Conservation (phyloP, 1,140 invertebrate genomes). For the Maconellicoccus hirsutus region DNA sequence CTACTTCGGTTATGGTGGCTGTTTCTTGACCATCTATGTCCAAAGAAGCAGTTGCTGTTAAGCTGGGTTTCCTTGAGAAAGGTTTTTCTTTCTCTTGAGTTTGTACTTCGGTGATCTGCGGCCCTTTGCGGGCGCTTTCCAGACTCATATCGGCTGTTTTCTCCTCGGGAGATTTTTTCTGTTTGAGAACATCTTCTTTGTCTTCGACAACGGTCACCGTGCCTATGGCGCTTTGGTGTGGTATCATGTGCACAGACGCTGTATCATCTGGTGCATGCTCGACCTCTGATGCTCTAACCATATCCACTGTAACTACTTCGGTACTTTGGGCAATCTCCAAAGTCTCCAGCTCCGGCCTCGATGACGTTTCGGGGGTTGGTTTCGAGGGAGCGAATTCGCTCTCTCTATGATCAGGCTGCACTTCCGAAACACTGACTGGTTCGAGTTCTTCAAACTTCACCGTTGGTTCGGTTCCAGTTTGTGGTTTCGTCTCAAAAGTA, state of each 20-base stretch:
- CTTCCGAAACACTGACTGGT: slow-evolving; percentile 30
- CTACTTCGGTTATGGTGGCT: slow-evolving; percentile 26
- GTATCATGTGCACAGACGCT: background rate
- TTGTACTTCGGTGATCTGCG: slow-evolving; percentile 28
- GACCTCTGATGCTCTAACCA: background rate
- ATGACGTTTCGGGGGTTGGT: background rate
- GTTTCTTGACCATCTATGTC: background rate
- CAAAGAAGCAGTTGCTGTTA: slow-evolving; percentile 22
- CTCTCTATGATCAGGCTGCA: slow-evolving; percentile 31
- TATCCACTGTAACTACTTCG: slow-evolving; percentile 13
- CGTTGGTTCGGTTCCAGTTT: slow-evolving; percentile 15
- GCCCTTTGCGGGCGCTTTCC: slow-evolving; percentile 24
- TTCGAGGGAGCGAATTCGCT: slow-evolving; percentile 27
- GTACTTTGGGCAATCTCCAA: slow-evolving; percentile 9
- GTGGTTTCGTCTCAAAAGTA: background rate
- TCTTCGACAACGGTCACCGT: slow-evolving; percentile 33
- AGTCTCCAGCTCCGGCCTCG: background rate
- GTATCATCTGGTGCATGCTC: background rate
- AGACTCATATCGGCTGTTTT: slow-evolving; percentile 22
- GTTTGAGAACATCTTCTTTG: slow-evolving; percentile 30
- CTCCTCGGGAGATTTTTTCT: background rate
- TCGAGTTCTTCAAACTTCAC: slow-evolving; percentile 27
- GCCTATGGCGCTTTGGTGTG: background rate
- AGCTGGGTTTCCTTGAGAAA: slow-evolving; percentile 12
- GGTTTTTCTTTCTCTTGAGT: slow-evolving; percentile 31